A percentile compares a stretch with the other conserved stretches of the same genome.
These are phyloP conservation scores for Drosophila trapezifrons DNA, from an alignment of 1,140 invertebrate genomes.

Conservation along the genomic window DNA sequence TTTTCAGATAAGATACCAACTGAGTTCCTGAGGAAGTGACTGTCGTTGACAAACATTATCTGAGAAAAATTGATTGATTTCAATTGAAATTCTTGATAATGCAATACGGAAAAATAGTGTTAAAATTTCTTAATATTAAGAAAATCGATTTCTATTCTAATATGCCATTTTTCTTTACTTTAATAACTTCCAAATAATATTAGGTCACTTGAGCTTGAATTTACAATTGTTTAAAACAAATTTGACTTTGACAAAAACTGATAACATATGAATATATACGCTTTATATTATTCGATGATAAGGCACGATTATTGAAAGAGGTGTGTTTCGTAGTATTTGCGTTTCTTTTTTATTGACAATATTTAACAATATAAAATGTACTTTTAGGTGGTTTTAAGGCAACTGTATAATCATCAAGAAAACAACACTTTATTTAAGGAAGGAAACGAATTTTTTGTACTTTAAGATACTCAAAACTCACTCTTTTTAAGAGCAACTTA, in stretches of 20 bases:
- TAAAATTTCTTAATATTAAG: no score
- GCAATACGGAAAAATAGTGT: no score
- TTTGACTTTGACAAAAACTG: slow-evolving; percentile 13
- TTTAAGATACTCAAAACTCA: neutral
- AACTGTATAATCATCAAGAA: slow-evolving; percentile 7
- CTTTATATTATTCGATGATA: neutral
- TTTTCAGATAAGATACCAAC: slow-evolving; percentile 32
- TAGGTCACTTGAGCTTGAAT: neutral
- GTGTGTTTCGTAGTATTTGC: neutral
- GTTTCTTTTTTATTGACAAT: slow-evolving; percentile 1
- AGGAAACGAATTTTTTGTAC: neutral
- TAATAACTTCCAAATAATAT: neutral
- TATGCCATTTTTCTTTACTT: neutral
- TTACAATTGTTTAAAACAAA: neutral
- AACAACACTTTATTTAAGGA: neutral
- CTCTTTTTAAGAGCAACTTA: neutral
- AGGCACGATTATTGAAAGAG: slow-evolving; percentile 5
- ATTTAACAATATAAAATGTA: slow-evolving; percentile 7
- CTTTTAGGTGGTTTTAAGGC: neutral
- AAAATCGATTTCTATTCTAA: neutral
- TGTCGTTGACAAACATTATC: neutral
- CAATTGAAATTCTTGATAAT: neutral
- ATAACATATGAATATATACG: neutral
- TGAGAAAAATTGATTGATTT: neutral
- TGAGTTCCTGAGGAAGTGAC: slow-evolving; percentile 10